A percentile compares a stretch with the other conserved stretches of the same genome.
Evolutionary conservation across 2,888 invertebrate genomes (phyloP).

Genomic region (Drosophila prolongata): DNA sequence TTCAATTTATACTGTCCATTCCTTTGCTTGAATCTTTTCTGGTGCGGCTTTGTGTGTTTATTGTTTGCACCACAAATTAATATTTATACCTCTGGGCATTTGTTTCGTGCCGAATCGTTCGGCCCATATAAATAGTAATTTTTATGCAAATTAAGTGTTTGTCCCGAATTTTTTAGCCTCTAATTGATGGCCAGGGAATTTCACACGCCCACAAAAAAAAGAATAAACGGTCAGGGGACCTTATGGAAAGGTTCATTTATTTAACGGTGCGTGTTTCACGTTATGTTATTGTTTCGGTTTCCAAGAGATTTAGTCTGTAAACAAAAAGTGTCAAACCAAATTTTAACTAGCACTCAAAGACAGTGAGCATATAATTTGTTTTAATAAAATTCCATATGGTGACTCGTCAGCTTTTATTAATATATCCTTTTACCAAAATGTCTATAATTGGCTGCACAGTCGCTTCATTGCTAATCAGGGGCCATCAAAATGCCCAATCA

Average conservation of each 20-base stretch:
- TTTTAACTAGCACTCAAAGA: no score
- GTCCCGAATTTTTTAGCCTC: slow-evolving; percentile 32
- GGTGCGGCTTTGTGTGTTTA: slow-evolving; percentile 18
- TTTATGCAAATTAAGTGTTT: slow-evolving; percentile 37
- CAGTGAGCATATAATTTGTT: no score
- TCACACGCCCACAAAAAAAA: slow-evolving; percentile 6
- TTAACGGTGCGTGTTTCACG: slow-evolving; percentile 6
- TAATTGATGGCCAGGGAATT: slow-evolving; percentile 34
- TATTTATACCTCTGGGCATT: slow-evolving; percentile 40
- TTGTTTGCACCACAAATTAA: slow-evolving; percentile 37
- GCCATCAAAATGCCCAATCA: slow-evolving; percentile 29
- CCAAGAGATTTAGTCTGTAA: background rate
- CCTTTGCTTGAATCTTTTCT: slow-evolving; percentile 21
- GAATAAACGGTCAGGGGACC: background rate
- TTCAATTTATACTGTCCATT: slow-evolving; percentile 36
- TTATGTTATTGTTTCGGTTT: background rate
- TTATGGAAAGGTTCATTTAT: background rate
- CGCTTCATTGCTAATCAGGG: background rate
- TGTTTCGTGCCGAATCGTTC: slow-evolving; percentile 31
- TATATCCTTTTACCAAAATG: no score
- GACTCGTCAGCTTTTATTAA: no score
- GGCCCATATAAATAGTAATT: slow-evolving; percentile 33
- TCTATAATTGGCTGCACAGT: background rate
- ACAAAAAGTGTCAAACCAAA: no score
- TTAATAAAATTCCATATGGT: no score